Conservation (phyloP, 1,140 invertebrate genomes). For the Limonius californicus region DNA sequence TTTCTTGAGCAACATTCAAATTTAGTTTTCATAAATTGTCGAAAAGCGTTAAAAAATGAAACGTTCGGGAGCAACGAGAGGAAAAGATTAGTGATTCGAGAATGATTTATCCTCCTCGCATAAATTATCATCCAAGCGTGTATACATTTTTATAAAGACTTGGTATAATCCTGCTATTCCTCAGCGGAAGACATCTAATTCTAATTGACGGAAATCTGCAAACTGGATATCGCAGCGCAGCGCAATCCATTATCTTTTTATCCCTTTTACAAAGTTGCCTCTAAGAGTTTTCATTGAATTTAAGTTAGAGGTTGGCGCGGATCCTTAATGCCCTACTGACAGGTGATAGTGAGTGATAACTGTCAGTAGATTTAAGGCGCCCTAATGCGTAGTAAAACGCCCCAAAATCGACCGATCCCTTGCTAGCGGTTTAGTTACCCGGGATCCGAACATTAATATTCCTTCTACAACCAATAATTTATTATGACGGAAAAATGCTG, state of each 20-base stretch:
- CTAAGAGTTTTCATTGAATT: conserved; percentile 1
- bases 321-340: conserved; percentile 1
- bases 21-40: no score
- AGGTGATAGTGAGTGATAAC: neutral
- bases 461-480: no score
- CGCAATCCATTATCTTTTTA: conserved; percentile 23
- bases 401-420: neutral
- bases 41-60: no score
- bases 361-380: neutral
- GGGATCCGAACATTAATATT: no score
- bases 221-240: conserved; percentile 11
- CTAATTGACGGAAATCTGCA: conserved; percentile 19
- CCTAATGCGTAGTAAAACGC: neutral
- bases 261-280: conserved; percentile 1
- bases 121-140: conserved; percentile 26
- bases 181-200: conserved; percentile 24
- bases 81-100: conserved; percentile 9
- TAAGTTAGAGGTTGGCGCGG: neutral
- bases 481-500: no score
- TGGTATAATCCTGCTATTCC: conserved; percentile 23
- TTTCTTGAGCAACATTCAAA: no score
- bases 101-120: conserved; percentile 25
- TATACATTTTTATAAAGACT: conserved; percentile 26
- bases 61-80: no score
- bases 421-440: no score